Base-by-base conservation (phyloP, 53 echinoderm and acorn worm genomes). In the Holothuria scabra region DNA sequence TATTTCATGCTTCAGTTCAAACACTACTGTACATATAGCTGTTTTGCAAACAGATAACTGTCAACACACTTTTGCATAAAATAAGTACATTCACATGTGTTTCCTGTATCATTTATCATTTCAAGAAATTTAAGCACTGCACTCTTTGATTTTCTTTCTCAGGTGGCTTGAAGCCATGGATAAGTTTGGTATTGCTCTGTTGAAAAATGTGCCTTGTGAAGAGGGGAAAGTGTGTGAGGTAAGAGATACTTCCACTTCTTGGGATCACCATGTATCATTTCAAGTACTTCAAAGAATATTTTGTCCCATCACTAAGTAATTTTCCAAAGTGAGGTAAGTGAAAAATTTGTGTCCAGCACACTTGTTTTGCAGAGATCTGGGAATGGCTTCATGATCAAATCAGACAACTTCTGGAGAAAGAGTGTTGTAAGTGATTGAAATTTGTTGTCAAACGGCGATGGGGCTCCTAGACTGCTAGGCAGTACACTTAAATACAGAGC, bases 131-230 rank as follows among this genome's bases (percentile, higher is more conserved):
- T 4, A 25, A 8, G 31, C 12, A 21, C 33, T 69, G 12, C 11
- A 14, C 34, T 28, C 12, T 49, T 28, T n/a, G n/a, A n/a, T n/a
- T n/a, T n/a, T n/a, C n/a, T 16, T 28, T 83, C 28, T 4, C 67
- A 93, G 93, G 30, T 93, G 71, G 63, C 52, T 93, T 14, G 64
- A 84, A 59, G 85, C 80, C 67, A 55, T 92, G 79, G 86, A 92
- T 86, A 70, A 85, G 12, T 66, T 86, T 86, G 92, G 92, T n/a
- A 22, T 87, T 5, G 80, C 71, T 58, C 65, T 93, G 1, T 56
- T 93, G 24, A 87, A 79, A n/a, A 65, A 74, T 59, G 90, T 90
- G n/a, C 93, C 93, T 44, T 61, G 74, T 74, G 85, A 87, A 74
- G 31, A 41, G 0, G 84, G 57, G 49, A 79, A 92, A 69, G 84